Conservation (phyloP, 2,888 invertebrate species). For the Julus scandinavius region DNA sequence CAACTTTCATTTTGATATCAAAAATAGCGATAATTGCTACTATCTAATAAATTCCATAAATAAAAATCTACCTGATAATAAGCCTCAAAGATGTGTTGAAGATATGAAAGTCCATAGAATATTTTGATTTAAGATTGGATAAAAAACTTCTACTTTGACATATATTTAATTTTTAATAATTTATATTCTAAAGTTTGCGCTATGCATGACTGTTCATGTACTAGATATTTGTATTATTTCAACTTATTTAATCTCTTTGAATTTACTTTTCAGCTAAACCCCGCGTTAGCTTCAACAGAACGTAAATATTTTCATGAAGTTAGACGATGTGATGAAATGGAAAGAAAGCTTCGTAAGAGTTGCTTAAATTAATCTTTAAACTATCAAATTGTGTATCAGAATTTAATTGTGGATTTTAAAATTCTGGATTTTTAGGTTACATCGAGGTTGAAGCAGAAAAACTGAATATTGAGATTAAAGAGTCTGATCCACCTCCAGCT, state of each 20-base stretch:
- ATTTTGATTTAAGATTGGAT: no score
- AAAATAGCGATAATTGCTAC: neutral
- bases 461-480: constrained; percentile 96
- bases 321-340: constrained; percentile 98
- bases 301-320: constrained; percentile 98
- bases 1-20: neutral
- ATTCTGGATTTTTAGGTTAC: constrained; percentile 70
- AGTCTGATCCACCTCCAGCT: constrained; percentile 98
- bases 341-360: constrained; percentile 82
- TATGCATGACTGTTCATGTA: no score
- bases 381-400: neutral
- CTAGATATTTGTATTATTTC: no score
- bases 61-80: neutral
- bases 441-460: constrained; percentile 97
- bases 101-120: no score
- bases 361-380: neutral
- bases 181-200: no score
- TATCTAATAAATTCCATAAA: neutral
- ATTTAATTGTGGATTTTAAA: neutral
- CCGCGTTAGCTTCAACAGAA: constrained; percentile 97
- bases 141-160: no score
- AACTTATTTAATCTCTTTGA: neutral
- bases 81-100: no score
- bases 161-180: no score
- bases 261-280: constrained; percentile 78